phyloP scores from a whole-genome alignment of 2,888 invertebrate genomes.

The Drosophila histrio region DNA sequence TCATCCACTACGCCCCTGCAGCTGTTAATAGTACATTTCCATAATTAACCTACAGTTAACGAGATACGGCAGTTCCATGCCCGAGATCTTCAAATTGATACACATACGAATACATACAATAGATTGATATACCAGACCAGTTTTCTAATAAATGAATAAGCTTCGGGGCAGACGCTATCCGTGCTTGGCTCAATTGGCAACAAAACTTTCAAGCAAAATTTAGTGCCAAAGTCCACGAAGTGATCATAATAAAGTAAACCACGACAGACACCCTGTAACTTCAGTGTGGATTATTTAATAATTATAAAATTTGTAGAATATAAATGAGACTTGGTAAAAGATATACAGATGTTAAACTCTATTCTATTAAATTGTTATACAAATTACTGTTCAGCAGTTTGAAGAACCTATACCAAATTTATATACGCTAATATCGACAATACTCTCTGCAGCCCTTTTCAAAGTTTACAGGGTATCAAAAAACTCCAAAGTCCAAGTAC shows the following conservation, averaged over 20 bases:
- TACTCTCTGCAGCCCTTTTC: background rate
- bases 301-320: background rate
- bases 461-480: background rate
- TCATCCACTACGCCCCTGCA: background rate
- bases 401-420: background rate
- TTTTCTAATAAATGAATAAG: constrained; percentile 29
- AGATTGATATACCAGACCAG: constrained; percentile 39
- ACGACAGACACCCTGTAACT: background rate
- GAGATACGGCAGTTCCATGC: constrained; percentile 3
- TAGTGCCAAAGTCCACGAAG: constrained; percentile 33
- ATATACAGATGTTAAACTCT: too few relatives aligned
- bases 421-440: background rate
- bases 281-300: background rate
- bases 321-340: background rate
- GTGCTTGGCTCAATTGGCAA: constrained; percentile 20
- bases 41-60: constrained; percentile 10
- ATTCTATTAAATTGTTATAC: too few relatives aligned
- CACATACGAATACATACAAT: background rate
- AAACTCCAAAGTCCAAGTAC: constrained; percentile 33
- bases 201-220: background rate
- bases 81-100: constrained; percentile 14
- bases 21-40: constrained; percentile 33
- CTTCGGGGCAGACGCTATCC: constrained; percentile 3
- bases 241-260: background rate
- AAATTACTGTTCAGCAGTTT: background rate